phyloP scores from a whole-genome alignment of 2,113 vertebrate species.

The Axis porcinus region DNA sequence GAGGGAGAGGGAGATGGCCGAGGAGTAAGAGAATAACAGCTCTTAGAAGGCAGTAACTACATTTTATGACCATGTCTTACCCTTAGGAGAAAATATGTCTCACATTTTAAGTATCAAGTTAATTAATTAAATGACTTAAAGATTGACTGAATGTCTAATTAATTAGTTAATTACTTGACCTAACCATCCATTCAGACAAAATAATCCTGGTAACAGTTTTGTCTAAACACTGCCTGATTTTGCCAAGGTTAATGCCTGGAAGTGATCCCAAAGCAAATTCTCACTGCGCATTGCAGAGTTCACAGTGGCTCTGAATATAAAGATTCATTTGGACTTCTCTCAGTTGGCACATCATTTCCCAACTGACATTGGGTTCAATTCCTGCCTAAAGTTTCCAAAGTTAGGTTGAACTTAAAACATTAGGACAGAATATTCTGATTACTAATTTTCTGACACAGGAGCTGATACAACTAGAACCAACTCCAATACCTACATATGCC shows the following conservation, averaged over 20 bases:
- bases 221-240: slow-evolving; percentile 52
- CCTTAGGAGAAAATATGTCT: background rate
- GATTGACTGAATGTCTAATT: slow-evolving; percentile 60
- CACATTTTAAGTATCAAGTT: slow-evolving; percentile 33
- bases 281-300: background rate
- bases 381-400: background rate
- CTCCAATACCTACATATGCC: background rate
- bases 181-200: slow-evolving; percentile 62
- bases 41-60: background rate
- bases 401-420: background rate
- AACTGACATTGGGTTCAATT: background rate
- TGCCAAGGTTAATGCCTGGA: slow-evolving; percentile 49
- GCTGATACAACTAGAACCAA: background rate
- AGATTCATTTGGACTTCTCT: background rate
- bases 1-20: background rate
- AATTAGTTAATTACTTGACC: slow-evolving; percentile 61
- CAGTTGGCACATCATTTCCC: background rate
- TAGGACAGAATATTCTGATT: background rate
- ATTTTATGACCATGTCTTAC: slow-evolving; percentile 6
- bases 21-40: background rate
- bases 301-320: background rate
- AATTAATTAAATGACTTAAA: slow-evolving; percentile 56
- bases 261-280: background rate
- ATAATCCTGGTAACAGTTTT: slow-evolving; percentile 40
- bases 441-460: background rate